Base-by-base conservation (phyloP, 2,888 invertebrate genomes). In the Drosophila helvetica region DNA sequence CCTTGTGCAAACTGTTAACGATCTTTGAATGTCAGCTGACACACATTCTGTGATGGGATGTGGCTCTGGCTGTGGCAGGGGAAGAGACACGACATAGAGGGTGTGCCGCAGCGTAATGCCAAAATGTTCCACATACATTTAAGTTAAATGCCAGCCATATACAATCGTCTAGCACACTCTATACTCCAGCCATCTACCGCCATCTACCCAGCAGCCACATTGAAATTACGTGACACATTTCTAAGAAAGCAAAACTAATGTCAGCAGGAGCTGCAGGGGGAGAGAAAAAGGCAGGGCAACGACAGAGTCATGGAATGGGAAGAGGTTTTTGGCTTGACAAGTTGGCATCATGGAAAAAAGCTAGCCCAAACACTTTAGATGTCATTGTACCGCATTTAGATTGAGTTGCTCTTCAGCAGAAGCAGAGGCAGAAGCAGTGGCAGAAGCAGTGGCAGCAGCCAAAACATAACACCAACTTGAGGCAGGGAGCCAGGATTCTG, bases 331-430 rank as follows among this genome's bases (percentile, higher is more conserved):
- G 38, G 65, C 67, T 75, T 72, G 72, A 75, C 79, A 60, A 67
- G 66, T 71, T 67, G 54, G 69, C 54, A 63, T 64, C 65, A 72
- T 71, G 71, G 71, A 70, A 65, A 69, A 71, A 56, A 75, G 69
- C 59, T 73, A 74, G 81, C 73, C 80, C 77, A 86, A 80, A 79
- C 86, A 89, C 86, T 86, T 89, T 79, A 89, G 86, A 88, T 86
- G 86, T 86, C 86, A 89, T 86, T 86, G 86, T 86, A 86, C 86
- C 86, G 89, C 89, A 89, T 89, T 89, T 88, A 88, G 85, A 85
- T 86, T 88, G 89, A 88, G 89, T 89, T 79, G 89, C 89, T 88
- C 81, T 88, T 60, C 52, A 57, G 55, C 60, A 50, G 50, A 25
- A 57, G 55, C 60, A 50, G 50, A 25, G 18, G 33, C 17, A 33